Evolutionary conservation across 2,797 vertebrate species (phyloP).

Genomic region (Anableps anableps): DNA sequence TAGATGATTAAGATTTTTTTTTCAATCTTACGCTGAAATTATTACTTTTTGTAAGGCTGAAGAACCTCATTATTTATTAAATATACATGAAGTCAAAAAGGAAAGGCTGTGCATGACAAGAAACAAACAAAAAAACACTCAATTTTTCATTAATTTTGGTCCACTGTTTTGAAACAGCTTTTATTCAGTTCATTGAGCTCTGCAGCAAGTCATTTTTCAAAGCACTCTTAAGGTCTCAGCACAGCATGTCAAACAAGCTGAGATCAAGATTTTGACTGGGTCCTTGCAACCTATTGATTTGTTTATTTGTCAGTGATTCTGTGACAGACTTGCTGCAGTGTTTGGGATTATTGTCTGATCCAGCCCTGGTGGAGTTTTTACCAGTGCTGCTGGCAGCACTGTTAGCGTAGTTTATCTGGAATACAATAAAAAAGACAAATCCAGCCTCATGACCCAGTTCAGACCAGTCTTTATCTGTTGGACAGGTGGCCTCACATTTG

Average conservation of each 20-base stretch:
- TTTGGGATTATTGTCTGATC: background rate
- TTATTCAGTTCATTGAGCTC: background rate
- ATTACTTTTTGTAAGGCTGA: too few relatives aligned
- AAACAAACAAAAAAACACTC: too few relatives aligned
- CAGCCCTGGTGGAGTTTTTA: background rate
- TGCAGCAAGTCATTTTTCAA: background rate
- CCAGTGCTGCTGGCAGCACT: constrained; percentile 7
- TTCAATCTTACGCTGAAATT: too few relatives aligned
- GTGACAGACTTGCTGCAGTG: background rate
- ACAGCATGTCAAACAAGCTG: background rate
- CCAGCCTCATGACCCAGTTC: background rate
- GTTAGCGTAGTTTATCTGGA: constrained; percentile 63
- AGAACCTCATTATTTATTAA: too few relatives aligned
- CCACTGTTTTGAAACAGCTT: background rate
- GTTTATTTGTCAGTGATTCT: background rate
- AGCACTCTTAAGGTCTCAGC: background rate
- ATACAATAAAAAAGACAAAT: background rate
- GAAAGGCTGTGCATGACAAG: too few relatives aligned
- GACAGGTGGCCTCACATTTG: background rate
- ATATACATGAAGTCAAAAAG: too few relatives aligned
- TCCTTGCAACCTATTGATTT: background rate
- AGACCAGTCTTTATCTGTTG: background rate
- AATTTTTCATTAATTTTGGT: background rate
- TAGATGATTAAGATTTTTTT: too few relatives aligned
- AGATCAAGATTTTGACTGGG: background rate